Evolutionary conservation across 1,140 invertebrate species (phyloP).

Genomic region (Neoseiulus cucumeris): DNA sequence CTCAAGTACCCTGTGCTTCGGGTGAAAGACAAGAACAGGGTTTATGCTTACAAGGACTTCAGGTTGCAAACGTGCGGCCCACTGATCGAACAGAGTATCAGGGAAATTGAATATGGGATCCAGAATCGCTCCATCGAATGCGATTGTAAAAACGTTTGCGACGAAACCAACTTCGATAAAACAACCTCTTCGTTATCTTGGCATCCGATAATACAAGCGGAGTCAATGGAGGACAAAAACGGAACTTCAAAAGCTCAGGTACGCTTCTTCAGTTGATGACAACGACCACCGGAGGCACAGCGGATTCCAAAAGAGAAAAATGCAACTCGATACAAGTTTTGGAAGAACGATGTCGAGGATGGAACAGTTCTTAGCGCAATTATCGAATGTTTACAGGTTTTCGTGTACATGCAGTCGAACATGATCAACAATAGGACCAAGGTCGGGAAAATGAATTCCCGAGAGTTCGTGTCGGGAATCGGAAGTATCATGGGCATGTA

Average conservation of each 20-base stretch:
- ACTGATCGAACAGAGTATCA: background rate
- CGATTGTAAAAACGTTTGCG: background rate
- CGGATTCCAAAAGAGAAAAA: too few species aligned
- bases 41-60: background rate
- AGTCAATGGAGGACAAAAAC: background rate
- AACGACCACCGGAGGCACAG: too few species aligned
- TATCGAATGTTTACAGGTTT: slow-evolving; percentile 1
- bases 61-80: background rate
- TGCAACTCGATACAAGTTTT: too few species aligned
- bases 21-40: background rate
- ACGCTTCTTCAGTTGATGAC: too few species aligned
- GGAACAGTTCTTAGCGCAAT: too few species aligned
- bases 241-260: background rate
- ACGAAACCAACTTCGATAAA: background rate
- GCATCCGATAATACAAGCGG: background rate
- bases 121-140: background rate
- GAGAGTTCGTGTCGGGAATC: background rate
- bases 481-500: slow-evolving; percentile 9
- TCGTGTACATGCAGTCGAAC: slow-evolving; percentile 3
- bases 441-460: background rate
- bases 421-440: background rate
- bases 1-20: background rate
- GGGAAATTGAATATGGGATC: background rate
- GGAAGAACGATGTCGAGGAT: too few species aligned
- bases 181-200: background rate